A percentile compares a stretch with the other conserved stretches of the same genome.
These are phyloP conservation scores for Nowickia ferox DNA, from an alignment of 2,888 invertebrate species.

Conservation along the genomic window DNA sequence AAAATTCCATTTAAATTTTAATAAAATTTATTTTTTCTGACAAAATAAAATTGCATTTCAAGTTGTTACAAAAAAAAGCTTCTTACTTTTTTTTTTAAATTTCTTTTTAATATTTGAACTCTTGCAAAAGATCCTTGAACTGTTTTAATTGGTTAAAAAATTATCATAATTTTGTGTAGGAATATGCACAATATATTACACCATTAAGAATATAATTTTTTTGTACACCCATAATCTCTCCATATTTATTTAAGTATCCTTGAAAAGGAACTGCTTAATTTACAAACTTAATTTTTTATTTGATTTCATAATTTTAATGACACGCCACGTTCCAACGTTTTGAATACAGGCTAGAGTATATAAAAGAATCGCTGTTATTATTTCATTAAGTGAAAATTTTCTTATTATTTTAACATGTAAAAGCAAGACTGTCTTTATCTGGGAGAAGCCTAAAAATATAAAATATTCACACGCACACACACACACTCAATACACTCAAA, in stretches of 20 bases:
- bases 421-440: constrained; percentile 6
- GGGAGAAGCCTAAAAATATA: not conserved
- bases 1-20: too few species aligned
- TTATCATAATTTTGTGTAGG: too few species aligned
- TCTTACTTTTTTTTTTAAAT: too few species aligned
- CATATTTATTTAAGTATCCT: not conserved
- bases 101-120: too few species aligned
- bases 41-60: too few species aligned
- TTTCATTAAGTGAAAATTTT: constrained; percentile 81
- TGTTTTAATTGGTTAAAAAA: too few species aligned
- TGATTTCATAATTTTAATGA: constrained; percentile 19
- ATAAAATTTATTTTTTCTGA: too few species aligned
- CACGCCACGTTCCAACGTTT: not conserved
- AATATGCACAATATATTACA: too few species aligned
- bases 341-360: not conserved
- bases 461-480: not conserved
- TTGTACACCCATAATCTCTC: not conserved
- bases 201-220: not conserved
- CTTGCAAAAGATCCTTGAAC: too few species aligned
- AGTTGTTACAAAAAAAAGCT: too few species aligned
- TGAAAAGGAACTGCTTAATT: not conserved
- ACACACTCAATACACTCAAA: not conserved
- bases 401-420: constrained; percentile 73
- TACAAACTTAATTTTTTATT: not conserved
- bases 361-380: constrained; percentile 74